Percentiles rank a stretch among this genome's conserved stretches.
phyloP scores from a whole-genome alignment of 1,140 invertebrate species.

The Anoplophora glabripennis region DNA sequence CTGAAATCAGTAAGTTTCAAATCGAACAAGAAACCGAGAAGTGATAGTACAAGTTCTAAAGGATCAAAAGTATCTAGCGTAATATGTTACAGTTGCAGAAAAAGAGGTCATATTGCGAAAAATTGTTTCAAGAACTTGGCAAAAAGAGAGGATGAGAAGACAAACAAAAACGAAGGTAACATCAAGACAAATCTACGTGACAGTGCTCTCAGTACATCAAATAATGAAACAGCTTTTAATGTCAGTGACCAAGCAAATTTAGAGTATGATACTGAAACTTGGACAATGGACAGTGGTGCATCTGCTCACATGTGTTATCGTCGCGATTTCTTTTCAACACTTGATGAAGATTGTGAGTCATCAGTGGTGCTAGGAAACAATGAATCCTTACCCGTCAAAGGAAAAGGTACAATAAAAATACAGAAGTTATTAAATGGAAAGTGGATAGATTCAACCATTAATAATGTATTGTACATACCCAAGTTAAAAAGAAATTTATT shows the following conservation, averaged over 20 bases:
- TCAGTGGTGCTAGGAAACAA: too few species aligned
- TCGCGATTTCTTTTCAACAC: neutral
- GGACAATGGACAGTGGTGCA: slow-evolving; percentile 44
- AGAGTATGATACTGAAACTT: slow-evolving; percentile 25
- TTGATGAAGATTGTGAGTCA: neutral
- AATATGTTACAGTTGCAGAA: slow-evolving; percentile 36
- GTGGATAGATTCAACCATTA: too few species aligned
- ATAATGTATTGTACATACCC: too few species aligned
- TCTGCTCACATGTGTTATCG: slow-evolving; percentile 35
- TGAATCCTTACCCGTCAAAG: too few species aligned
- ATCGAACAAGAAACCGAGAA: too few species aligned
- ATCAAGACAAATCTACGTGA: neutral
- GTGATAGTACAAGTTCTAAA: neutral
- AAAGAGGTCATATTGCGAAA: slow-evolving; percentile 36
- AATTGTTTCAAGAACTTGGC: slow-evolving; percentile 11
- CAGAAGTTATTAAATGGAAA: too few species aligned
- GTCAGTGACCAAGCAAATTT: slow-evolving; percentile 16
- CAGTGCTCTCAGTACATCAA: too few species aligned
- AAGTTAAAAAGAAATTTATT: too few species aligned
- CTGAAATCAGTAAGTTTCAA: slow-evolving; percentile 35
- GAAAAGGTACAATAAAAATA: too few species aligned
- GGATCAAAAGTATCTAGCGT: slow-evolving; percentile 7
- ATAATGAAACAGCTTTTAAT: neutral
- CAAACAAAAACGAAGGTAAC: neutral
- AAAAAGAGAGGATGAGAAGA: neutral